Base-by-base conservation (phyloP, 2,888 invertebrate species). In the Ochropleura leucogaster region DNA sequence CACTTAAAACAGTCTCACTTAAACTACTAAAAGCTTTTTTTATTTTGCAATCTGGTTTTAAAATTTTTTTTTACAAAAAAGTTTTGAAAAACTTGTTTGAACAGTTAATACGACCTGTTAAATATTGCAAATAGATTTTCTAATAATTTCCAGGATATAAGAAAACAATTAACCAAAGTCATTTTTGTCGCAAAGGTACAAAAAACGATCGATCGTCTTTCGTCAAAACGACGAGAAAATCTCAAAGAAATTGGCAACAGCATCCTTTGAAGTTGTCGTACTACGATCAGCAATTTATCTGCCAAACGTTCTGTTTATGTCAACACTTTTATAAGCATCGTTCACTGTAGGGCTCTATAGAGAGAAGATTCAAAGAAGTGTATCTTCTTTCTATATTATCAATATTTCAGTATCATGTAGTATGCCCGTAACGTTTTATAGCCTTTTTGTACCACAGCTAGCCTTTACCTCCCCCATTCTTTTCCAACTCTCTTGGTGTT, bases 241-340 rank as follows among this genome's bases (percentile, higher is more conserved):
- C 44, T 68, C 3, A 0, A 16, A 74, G n/a, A 20, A 67, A 18
- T 81, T 81, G 75, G 51, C 67, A 68, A 47, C 60, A 16, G 57
- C 10, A 60, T 40, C 10, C 12, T 62, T 64, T 67, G 42, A 67
- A 64, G 51, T 53, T 62, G 68, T 62, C 51, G 20, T 55, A 42
- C 46, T 18, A 49, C 0, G 42, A 68, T 79, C 65, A 62, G 82
- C 68, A 60, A 20, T 66, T 68, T 57, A 9, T 60, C n/a, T 82
- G 82, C 65, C 76, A 75, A 76, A 55, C n/a, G 46, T 47, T 53
- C 51, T 74, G 55, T 44, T 59, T 57, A 30, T 6, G 30, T 57
- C 49, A 40, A 65, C 49, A 65, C 7, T 65, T 64, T 65, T 20
- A 7, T 49, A 49, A 74, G 64, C 14, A 49, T 55, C 30, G 53